phyloP scores from a whole-genome alignment of 2,797 vertebrate genomes.

The Garrulus glandarius region DNA sequence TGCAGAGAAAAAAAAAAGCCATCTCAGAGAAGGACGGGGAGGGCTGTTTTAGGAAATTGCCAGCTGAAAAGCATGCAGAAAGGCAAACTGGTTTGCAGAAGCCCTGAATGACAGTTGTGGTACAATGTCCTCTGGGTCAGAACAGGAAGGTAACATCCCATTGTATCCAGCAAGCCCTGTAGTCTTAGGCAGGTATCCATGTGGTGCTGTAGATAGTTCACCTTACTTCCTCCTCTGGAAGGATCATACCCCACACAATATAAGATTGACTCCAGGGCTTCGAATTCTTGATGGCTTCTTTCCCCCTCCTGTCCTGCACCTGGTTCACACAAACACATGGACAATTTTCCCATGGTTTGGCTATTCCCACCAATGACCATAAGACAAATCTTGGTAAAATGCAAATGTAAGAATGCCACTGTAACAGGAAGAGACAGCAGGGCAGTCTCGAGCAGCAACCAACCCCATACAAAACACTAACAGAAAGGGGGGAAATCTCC shows the following conservation, averaged over 20 bases:
- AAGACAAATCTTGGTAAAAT: background rate
- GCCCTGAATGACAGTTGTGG: background rate
- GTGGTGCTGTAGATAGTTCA: background rate
- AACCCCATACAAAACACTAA: background rate
- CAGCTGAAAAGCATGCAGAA: background rate
- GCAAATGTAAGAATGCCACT: background rate
- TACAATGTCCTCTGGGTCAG: background rate
- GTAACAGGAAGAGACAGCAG: background rate
- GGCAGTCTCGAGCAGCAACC: background rate
- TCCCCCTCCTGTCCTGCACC: background rate
- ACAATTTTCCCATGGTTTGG: background rate
- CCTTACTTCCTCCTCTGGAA: background rate
- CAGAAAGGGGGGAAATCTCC: background rate
- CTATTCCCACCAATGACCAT: background rate
- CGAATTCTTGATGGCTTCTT: background rate
- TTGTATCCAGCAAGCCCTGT: background rate
- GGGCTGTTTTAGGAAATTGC: background rate
- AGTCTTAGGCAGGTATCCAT: background rate
- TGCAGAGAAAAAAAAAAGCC: background rate
- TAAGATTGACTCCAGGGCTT: background rate
- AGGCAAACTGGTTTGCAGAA: background rate
- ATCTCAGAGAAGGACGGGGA: background rate
- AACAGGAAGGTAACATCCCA: background rate
- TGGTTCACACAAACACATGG: background rate
- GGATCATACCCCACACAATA: background rate